Conservation (phyloP, 2,113 vertebrate genomes). For the Myiozetetes cayanensis region DNA sequence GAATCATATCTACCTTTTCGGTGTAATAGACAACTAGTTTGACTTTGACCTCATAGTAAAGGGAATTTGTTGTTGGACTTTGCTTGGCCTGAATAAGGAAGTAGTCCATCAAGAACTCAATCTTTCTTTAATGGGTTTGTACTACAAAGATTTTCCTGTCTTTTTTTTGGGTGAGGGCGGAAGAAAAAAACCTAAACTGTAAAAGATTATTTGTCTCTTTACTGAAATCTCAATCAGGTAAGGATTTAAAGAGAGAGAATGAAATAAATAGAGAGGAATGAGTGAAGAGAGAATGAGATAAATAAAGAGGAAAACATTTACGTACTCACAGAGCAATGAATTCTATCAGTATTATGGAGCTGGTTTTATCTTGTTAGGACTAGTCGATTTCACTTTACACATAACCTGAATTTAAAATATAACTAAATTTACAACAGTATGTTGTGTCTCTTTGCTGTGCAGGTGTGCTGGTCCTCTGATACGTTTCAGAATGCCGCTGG, state of each 20-base stretch:
- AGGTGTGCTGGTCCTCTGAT: constrained; percentile 72
- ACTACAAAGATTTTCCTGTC: neutral
- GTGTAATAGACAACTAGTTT: neutral
- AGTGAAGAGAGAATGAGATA: neutral
- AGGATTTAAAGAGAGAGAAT: neutral
- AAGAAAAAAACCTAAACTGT: neutral
- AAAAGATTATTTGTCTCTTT: neutral
- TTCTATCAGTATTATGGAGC: neutral
- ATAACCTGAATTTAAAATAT: neutral
- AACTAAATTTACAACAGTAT: neutral
- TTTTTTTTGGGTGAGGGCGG: neutral
- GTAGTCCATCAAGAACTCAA: neutral
- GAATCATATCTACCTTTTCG: neutral
- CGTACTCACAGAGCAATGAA: neutral
- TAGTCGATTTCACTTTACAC: neutral
- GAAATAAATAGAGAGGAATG: neutral
- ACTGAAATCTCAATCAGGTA: neutral
- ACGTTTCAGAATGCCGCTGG: constrained; percentile 89
- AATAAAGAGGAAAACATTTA: neutral
- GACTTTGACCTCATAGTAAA: constrained; percentile 13
- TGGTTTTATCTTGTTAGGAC: neutral
- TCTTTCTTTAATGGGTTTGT: neutral
- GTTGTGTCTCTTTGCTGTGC: constrained; percentile 28
- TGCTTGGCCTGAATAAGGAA: neutral
- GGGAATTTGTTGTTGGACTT: constrained; percentile 20